Evolutionary conservation across 2,113 vertebrate genomes (phyloP), one percentile per base, ranked within the genome.

Genomic region (Ophthalmolycus amberensis): DNA sequence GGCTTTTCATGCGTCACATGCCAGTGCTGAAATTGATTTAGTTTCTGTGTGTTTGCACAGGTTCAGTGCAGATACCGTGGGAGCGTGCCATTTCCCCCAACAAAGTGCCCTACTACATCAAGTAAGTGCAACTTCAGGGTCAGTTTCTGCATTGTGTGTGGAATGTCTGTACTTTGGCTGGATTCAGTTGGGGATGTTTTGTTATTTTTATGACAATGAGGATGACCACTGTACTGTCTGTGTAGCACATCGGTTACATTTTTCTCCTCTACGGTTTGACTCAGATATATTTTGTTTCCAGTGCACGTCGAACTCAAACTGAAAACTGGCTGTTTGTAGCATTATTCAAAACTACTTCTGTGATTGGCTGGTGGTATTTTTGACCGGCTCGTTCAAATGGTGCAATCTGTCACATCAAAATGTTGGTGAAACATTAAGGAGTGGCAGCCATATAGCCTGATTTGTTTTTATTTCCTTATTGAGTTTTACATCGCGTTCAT

Each of bases 81-180:
- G 98, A 99, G 89, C 95, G 98, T 91, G 97, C 98, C 88, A 98
- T 99, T 91, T 99, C 98, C 84, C 98, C 97, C 60, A 99, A 99
- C 94, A 99, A 99, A 97, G 97, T 99, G 92, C 98, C 98, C 18
- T 99, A 99, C 91, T 99, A 99, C 93, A 99, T 99, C 95, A 99
- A 99, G 98, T 99, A 94, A 99, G 98, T 94, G 66, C 34, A 85
- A 64, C 68, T 42, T 71, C 74, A 68, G n/a, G 56, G 65, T 85
- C 52, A 62, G 27, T 44, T 22, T 69, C 37, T 75, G 68, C 38
- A 4, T 60, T 15, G 20, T 76, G 27, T 60, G 27, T 60, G 12
- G 38, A 75, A 18, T 74, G 32, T 67, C 48, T 82, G n/a, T 40
- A 38, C 18, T 59, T 22, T 34, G 44, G 15, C 44, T 34, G 44